Base-by-base conservation (phyloP, 2,888 invertebrate genomes). In the Rhingia rostrata region DNA sequence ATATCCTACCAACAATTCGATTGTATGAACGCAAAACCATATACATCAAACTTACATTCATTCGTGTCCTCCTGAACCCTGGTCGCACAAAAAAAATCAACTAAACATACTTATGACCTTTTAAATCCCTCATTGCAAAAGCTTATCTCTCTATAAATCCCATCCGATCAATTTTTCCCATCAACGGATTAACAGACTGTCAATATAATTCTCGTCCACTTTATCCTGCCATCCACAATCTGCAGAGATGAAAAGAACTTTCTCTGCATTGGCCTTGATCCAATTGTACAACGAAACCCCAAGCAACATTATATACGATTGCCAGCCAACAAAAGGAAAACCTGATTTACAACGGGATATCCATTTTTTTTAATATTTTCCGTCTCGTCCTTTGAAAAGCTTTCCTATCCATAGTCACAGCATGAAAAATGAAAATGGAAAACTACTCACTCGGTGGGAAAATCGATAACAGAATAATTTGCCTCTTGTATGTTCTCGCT, bases 201-300 rank as follows among this genome's bases (percentile, higher is more conserved):
- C 39, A 39, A 12, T 32, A 39, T 39, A 14, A 12, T 14, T 12
- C 6, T 47, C 22, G 10, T 32, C 47, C 14, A 37, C 14, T 4
- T 35, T 32, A 12, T 56, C 37, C 69, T 43, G 37, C 39, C 39
- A 69, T 63, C 47, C 22, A 51, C 49, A 66, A 72, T 72, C 54
- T 54, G 60, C 39, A 66, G 10, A 63, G 39, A 54, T 30, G 2
- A 6, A 32, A 41, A 9, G 12, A 6, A 54, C 41, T 66, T 72
- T 67, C 37, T 63, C 78, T 64, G 83, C 79, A 83, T 83, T 83
- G 83, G 83, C 78, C 73, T 79, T 69, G 78, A 54, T 78, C 83
- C 83, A 79, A 83, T 63, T 14, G 33, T 30, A 47, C 6, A 43
- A 12, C 14, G 45, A 63, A 41, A 70, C 49, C 51, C 51, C 14